These are phyloP conservation scores for Okapia johnstoni DNA, from an alignment of 2,113 vertebrate species.

Conservation along the genomic window DNA sequence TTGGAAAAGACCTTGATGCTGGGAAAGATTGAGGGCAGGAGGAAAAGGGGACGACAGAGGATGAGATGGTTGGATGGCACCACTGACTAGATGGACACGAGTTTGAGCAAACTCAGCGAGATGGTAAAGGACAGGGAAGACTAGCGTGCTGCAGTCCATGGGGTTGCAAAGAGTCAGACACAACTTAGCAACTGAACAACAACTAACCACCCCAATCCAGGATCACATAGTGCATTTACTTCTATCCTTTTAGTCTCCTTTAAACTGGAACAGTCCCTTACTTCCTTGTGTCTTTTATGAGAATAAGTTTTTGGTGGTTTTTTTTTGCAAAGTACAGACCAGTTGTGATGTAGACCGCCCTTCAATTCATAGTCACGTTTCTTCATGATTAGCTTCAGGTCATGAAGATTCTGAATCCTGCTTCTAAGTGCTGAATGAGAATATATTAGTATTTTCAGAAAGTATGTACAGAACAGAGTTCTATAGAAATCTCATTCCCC, in stretches of 20 bases:
- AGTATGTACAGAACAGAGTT: not conserved
- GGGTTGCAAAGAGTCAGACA: not conserved
- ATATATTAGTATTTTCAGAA: not conserved
- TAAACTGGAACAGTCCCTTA: not conserved
- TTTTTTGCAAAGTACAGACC: not conserved
- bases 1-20: not conserved
- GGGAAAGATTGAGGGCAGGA: not conserved
- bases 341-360: not conserved
- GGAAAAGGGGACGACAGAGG: not conserved
- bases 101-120: not conserved
- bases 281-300: not conserved
- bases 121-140: not conserved
- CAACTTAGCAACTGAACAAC: not conserved
- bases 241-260: not conserved
- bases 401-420: not conserved
- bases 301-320: not conserved
- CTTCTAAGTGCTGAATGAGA: not conserved
- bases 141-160: not conserved
- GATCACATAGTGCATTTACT: not conserved
- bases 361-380: not conserved
- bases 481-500: not conserved
- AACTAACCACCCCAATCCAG: not conserved
- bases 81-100: not conserved
- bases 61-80: not conserved
- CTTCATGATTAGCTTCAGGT: not conserved